phyloP scores from a whole-genome alignment of 2,797 vertebrate species.

The Gymnopithys bicolor region DNA sequence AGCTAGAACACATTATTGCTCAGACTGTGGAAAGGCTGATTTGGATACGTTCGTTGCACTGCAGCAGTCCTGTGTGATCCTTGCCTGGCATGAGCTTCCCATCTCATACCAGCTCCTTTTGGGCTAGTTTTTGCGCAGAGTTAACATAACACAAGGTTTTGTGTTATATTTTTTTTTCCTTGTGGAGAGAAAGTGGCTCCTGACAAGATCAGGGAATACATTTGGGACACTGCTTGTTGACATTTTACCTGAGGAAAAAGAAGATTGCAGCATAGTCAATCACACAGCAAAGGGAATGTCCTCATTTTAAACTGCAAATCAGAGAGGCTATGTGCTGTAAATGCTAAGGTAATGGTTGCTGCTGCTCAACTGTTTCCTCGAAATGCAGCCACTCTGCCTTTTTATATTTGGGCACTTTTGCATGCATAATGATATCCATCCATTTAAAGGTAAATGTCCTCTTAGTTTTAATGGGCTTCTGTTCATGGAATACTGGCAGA shows the following conservation, averaged over 20 bases:
- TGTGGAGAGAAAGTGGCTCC: neutral
- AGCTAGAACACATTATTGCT: constrained; percentile 51
- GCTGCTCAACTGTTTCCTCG: constrained; percentile 56
- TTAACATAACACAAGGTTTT: neutral
- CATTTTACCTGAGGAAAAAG: constrained; percentile 66
- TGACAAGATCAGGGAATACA: constrained; percentile 39
- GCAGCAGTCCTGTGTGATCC: constrained; percentile 32
- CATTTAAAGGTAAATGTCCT: constrained; percentile 67
- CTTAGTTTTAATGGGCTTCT: constrained; percentile 62
- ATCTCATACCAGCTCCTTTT: constrained; percentile 13
- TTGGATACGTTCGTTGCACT: constrained; percentile 48
- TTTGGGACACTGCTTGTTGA: constrained; percentile 44
- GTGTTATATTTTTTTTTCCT: neutral
- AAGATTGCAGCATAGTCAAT: constrained; percentile 10
- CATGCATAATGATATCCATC: constrained; percentile 61
- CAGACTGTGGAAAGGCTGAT: constrained; percentile 60
- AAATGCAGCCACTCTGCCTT: constrained; percentile 62
- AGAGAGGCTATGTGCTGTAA: constrained; percentile 46
- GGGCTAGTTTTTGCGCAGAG: neutral
- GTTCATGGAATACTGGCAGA: constrained; percentile 40
- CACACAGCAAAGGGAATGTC: constrained; percentile 58
- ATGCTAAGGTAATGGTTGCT: constrained; percentile 66
- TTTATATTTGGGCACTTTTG: constrained; percentile 71
- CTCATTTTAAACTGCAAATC: constrained; percentile 63
- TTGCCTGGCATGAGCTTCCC: constrained; percentile 32